A percentile compares a stretch with the other conserved stretches of the same genome.
These are phyloP conservation scores for Harpalus rufipes DNA, from an alignment of 2,888 invertebrate species.

Conservation along the genomic window DNA sequence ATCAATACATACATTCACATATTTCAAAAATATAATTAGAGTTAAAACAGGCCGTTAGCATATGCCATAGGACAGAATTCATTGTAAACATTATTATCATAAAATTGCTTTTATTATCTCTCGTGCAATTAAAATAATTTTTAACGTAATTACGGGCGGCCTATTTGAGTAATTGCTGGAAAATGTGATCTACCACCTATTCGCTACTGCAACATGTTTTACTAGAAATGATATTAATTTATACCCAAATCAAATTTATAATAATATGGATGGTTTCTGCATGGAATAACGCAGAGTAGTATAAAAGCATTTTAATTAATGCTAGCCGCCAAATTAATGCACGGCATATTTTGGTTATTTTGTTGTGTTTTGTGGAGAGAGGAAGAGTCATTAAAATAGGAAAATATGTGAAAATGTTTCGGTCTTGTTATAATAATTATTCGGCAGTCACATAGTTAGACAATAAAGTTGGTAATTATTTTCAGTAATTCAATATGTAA, in stretches of 20 bases:
- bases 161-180: constrained; percentile 40
- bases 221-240: constrained; percentile 53
- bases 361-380: neutral
- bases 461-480: neutral
- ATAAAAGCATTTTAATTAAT: constrained; percentile 54
- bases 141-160: constrained; percentile 30
- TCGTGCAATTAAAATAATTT: constrained; percentile 41
- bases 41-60: neutral
- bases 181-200: constrained; percentile 14
- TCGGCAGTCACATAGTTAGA: neutral
- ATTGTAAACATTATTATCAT: constrained; percentile 39
- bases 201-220: constrained; percentile 26
- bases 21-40: constrained; percentile 35
- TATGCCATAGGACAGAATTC: neutral
- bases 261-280: constrained; percentile 28
- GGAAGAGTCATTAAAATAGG: neutral
- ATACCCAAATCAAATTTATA: constrained; percentile 50
- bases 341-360: neutral
- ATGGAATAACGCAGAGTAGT: constrained; percentile 8
- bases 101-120: constrained; percentile 51
- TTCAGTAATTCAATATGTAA: neutral
- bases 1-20: neutral
- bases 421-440: neutral
- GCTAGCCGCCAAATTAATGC: constrained; percentile 22
- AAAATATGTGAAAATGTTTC: neutral